Evolutionary conservation across 2,113 vertebrate genomes (phyloP).

Genomic region (Gymnobelideus leadbeateri): DNA sequence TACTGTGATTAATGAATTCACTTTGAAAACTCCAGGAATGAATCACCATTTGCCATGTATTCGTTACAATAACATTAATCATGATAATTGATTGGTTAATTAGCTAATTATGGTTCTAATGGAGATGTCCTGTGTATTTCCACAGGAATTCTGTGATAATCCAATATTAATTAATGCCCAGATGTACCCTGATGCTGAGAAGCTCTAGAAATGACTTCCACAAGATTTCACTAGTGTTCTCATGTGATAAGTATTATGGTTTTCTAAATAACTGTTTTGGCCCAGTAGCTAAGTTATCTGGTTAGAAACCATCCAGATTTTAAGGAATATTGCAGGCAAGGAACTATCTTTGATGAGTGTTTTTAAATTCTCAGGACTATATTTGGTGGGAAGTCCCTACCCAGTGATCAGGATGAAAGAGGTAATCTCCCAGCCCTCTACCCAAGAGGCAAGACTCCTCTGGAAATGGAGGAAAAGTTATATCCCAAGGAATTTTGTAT

Average conservation of each 20-base stretch:
- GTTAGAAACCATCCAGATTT: neutral
- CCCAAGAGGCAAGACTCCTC: neutral
- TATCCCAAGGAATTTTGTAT: neutral
- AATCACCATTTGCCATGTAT: constrained; percentile 85
- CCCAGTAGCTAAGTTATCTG: neutral
- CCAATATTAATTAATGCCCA: constrained; percentile 74
- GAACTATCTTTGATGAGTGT: neutral
- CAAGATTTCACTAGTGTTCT: constrained; percentile 9
- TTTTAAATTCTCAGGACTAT: constrained; percentile 27
- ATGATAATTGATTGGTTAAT: constrained; percentile 86
- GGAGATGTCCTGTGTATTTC: constrained; percentile 77
- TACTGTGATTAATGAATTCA: constrained; percentile 83
- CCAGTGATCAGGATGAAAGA: neutral
- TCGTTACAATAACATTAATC: constrained; percentile 86
- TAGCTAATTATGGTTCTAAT: constrained; percentile 83
- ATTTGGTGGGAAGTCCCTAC: neutral
- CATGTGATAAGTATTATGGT: neutral
- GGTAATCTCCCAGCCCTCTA: neutral
- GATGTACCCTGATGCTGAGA: constrained; percentile 62
- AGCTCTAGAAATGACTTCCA: constrained; percentile 56
- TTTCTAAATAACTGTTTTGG: constrained; percentile 29
- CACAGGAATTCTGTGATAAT: constrained; percentile 79
- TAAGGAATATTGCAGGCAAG: constrained; percentile 26
- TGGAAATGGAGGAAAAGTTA: neutral
- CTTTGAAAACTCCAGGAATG: constrained; percentile 82